Evolutionary conservation across 2,888 invertebrate species (phyloP).

Genomic region (Lypha dubia): DNA sequence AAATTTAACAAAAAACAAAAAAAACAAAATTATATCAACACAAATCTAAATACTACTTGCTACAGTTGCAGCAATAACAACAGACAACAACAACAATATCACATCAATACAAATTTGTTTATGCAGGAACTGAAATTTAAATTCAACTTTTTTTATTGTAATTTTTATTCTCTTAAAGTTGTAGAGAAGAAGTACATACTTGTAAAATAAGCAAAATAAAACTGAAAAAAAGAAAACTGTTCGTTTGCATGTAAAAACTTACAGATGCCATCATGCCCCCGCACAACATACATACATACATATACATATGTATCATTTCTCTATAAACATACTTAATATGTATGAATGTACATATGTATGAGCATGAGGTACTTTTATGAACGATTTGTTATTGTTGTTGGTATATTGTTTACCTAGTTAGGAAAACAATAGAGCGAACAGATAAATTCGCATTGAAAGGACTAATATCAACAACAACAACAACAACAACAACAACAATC

Average conservation of each 20-base stretch:
- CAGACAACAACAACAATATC: background rate
- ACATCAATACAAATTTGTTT: constrained; percentile 14
- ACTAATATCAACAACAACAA: constrained; percentile 50
- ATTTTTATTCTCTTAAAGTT: constrained; percentile 18
- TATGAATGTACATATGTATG: too few species aligned
- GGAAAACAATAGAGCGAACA: constrained; percentile 45
- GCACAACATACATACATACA: constrained; percentile 15
- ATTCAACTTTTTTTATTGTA: constrained; percentile 50
- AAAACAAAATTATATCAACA: constrained; percentile 25
- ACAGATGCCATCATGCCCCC: constrained; percentile 32
- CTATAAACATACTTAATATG: too few species aligned
- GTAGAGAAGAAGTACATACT: background rate
- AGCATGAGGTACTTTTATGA: background rate
- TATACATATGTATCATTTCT: too few species aligned
- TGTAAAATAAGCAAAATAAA: background rate
- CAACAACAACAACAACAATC: constrained; percentile 53
- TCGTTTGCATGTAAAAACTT: background rate
- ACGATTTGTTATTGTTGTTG: constrained; percentile 11
- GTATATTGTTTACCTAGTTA: constrained; percentile 2
- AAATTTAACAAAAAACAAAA: constrained; percentile 10
- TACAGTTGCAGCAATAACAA: constrained; percentile 14
- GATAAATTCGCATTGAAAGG: constrained; percentile 46
- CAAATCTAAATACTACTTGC: constrained; percentile 42
- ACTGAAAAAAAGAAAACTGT: constrained; percentile 35
- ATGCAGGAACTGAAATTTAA: constrained; percentile 50